Percentiles rank a stretch among this genome's conserved stretches.
Evolutionary conservation across 2,888 invertebrate genomes (phyloP).

Genomic region (Euplagia quadripunctaria): DNA sequence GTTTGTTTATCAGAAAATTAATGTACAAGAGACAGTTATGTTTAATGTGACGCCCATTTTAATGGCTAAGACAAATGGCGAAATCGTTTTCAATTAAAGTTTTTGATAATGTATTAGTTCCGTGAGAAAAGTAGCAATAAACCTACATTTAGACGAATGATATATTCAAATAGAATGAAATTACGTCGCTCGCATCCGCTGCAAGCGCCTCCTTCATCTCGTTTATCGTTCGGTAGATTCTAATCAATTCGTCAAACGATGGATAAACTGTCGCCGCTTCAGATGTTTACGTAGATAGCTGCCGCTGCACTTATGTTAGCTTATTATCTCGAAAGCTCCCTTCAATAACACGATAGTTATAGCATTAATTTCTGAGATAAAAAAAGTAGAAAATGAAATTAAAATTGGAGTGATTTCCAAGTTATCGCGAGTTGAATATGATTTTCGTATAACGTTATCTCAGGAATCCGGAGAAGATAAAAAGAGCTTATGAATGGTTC

Average conservation of each 20-base stretch:
- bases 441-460: constrained; percentile 1
- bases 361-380: constrained; percentile 33
- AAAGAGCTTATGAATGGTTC: constrained; percentile 23
- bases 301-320: constrained; percentile 57
- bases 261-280: constrained; percentile 66
- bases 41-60: constrained; percentile 70
- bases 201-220: constrained; percentile 78
- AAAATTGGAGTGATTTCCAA: background rate
- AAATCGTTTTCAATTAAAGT: constrained; percentile 83
- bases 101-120: constrained; percentile 85
- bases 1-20: constrained; percentile 59
- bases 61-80: constrained; percentile 80
- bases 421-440: background rate
- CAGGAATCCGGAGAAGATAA: background rate
- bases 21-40: constrained; percentile 60
- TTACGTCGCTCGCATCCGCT: constrained; percentile 83
- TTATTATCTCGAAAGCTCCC: constrained; percentile 58
- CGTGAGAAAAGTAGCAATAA: constrained; percentile 87
- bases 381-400: background rate
- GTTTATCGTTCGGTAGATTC: constrained; percentile 74
- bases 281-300: constrained; percentile 73
- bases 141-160: constrained; percentile 85
- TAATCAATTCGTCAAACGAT: constrained; percentile 83
- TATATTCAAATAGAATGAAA: constrained; percentile 85
- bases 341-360: constrained; percentile 46